phyloP scores from a whole-genome alignment of 1,140 invertebrate species.

The Bemisia tabaci region DNA sequence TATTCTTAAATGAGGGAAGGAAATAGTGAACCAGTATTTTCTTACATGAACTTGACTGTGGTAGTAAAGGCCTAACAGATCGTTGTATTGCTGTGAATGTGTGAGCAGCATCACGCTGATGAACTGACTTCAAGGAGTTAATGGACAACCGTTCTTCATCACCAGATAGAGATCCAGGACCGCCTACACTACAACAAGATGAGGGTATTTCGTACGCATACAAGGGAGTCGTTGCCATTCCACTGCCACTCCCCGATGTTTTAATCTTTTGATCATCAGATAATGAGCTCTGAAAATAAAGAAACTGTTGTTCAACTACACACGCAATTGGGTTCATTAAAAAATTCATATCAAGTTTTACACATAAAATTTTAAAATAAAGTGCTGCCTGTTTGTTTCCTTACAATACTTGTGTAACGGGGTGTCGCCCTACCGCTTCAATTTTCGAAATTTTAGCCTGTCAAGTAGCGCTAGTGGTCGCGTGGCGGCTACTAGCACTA shows the following conservation, averaged over 20 bases:
- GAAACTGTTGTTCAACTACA: too few relatives aligned
- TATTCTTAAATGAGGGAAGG: too few relatives aligned
- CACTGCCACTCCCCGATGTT: slow-evolving; percentile 29
- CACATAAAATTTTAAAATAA: too few relatives aligned
- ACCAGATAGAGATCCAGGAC: slow-evolving; percentile 15
- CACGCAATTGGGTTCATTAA: slow-evolving; percentile 22
- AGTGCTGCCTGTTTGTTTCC: too few relatives aligned
- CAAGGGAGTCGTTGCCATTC: slow-evolving; percentile 20
- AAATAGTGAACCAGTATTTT: too few relatives aligned
- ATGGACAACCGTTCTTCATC: slow-evolving; percentile 25
- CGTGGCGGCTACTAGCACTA: too few relatives aligned
- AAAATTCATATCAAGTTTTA: slow-evolving; percentile 31
- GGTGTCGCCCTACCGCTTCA: too few relatives aligned
- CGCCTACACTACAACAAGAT: slow-evolving; percentile 13
- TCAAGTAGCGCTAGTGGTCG: too few relatives aligned
- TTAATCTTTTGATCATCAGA: slow-evolving; percentile 37
- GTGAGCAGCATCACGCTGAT: slow-evolving; percentile 27
- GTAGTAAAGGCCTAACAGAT: slow-evolving; percentile 22
- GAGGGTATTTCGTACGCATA: slow-evolving; percentile 39
- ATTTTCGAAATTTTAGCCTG: too few relatives aligned
- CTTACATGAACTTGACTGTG: slow-evolving; percentile 10
- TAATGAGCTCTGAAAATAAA: slow-evolving; percentile 30
- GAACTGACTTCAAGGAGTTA: slow-evolving; percentile 17
- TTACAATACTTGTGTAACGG: too few relatives aligned
- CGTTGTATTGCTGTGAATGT: slow-evolving; percentile 34